phyloP scores from a whole-genome alignment of 2,888 invertebrate species.

The Exocentrus adspersus region DNA sequence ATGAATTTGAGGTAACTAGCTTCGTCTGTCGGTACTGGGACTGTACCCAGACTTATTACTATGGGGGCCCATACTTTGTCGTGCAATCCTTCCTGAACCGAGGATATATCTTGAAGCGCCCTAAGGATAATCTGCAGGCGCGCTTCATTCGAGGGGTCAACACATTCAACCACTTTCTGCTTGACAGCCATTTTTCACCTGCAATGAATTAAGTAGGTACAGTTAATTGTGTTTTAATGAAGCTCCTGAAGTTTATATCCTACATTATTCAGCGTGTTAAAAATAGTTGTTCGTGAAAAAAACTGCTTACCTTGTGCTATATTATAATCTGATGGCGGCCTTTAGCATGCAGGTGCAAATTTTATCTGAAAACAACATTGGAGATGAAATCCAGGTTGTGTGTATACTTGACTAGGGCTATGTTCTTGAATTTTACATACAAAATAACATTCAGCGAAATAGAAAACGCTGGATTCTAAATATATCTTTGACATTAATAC shows the following conservation, averaged over 20 bases:
- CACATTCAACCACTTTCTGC: constrained; percentile 67
- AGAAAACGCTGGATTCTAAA: constrained; percentile 12
- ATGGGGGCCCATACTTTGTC: constrained; percentile 67
- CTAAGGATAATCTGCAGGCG: constrained; percentile 66
- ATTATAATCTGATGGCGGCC: too few relatives aligned
- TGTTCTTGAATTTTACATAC: too few relatives aligned
- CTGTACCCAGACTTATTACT: constrained; percentile 66
- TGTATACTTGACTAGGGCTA: too few relatives aligned
- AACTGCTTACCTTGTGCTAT: neutral
- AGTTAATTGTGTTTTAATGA: too few relatives aligned
- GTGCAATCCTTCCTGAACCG: constrained; percentile 61
- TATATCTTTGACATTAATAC: constrained; percentile 25
- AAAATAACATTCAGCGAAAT: too few relatives aligned
- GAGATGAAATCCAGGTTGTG: too few relatives aligned
- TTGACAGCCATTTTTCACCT: constrained; percentile 67
- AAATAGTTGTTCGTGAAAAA: neutral
- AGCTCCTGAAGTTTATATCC: too few relatives aligned
- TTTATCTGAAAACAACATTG: neutral
- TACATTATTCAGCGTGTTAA: too few relatives aligned
- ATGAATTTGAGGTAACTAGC: constrained; percentile 57
- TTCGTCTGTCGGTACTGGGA: constrained; percentile 58
- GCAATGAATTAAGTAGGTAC: constrained; percentile 14
- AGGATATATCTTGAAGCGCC: constrained; percentile 63
- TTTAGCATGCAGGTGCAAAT: too few relatives aligned
- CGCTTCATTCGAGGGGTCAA: constrained; percentile 62